These are phyloP conservation scores for Cuculus canorus DNA, from an alignment of 2,797 vertebrate genomes.

Conservation along the genomic window DNA sequence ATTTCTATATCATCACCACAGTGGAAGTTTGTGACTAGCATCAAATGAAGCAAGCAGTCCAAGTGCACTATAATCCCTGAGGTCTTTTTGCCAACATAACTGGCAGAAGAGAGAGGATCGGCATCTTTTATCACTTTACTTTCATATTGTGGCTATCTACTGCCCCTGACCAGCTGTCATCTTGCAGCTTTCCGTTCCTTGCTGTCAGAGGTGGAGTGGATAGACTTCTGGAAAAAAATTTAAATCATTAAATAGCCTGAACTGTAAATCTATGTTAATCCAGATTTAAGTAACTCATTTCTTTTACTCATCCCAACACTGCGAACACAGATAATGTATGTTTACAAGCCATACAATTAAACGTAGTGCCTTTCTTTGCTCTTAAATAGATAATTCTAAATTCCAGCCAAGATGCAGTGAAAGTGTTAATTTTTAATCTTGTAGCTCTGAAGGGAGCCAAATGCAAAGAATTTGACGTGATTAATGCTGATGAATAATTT, in stretches of 20 bases:
- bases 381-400: background rate
- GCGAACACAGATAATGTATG: background rate
- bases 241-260: background rate
- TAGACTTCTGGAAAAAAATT: background rate
- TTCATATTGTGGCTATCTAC: background rate
- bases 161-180: background rate
- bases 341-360: background rate
- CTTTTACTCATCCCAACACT: background rate
- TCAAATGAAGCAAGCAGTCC: background rate
- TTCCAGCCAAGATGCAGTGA: background rate
- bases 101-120: background rate
- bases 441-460: background rate
- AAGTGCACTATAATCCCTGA: background rate
- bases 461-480: background rate
- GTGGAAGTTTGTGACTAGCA: background rate
- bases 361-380: background rate
- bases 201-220: background rate
- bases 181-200: background rate
- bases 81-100: background rate
- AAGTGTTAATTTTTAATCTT: background rate
- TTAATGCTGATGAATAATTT: slow-evolving; percentile 15
- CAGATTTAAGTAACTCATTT: background rate
- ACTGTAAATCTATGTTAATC: background rate
- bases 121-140: background rate
- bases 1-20: background rate